phyloP scores from a whole-genome alignment of 2,113 vertebrate genomes.

The Narcine bancroftii region DNA sequence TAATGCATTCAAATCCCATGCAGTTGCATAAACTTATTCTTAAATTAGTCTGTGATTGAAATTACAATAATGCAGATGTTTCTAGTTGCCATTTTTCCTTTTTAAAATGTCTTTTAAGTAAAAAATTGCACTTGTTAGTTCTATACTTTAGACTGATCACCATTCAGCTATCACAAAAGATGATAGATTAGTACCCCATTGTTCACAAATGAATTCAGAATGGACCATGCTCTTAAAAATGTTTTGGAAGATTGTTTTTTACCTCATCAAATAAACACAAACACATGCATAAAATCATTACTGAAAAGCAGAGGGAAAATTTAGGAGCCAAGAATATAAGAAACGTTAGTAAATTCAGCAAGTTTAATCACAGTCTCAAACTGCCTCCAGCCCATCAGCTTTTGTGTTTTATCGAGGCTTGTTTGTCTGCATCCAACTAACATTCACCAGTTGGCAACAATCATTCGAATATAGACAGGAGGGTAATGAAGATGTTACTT shows the following conservation, averaged over 20 bases:
- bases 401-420: too few relatives aligned
- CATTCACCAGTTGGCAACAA: too few relatives aligned
- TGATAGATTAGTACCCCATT: neutral
- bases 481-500: too few relatives aligned
- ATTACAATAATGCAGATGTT: neutral
- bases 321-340: too few relatives aligned
- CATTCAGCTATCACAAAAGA: neutral
- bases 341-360: too few relatives aligned
- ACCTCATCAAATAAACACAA: neutral
- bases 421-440: too few relatives aligned
- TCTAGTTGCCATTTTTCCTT: too few relatives aligned
- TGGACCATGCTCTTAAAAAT: neutral
- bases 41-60: neutral
- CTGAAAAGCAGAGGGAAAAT: too few relatives aligned
- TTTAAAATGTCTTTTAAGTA: too few relatives aligned
- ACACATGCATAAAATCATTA: neutral
- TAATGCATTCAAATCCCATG: constrained; percentile 6
- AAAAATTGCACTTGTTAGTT: neutral
- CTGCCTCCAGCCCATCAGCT: too few relatives aligned
- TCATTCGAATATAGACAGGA: too few relatives aligned
- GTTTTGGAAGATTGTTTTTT: neutral
- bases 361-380: too few relatives aligned
- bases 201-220: neutral
- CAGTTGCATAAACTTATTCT: neutral
- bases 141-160: neutral